Evolutionary conservation across 2,113 vertebrate genomes (phyloP).

Genomic region (Tympanuchus pallidicinctus): DNA sequence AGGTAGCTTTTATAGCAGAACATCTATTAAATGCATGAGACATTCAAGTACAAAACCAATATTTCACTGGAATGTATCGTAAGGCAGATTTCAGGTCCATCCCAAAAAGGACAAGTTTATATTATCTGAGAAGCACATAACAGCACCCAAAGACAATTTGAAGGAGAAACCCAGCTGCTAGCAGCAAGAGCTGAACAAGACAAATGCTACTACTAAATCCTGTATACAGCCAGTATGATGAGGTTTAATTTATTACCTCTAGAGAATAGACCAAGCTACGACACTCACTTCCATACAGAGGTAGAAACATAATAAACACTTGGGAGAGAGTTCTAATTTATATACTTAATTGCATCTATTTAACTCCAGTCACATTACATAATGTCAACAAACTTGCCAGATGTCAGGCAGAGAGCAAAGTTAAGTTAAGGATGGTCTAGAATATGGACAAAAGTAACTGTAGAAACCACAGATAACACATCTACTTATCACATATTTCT

Average conservation of each 20-base stretch:
- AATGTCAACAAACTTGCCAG: neutral
- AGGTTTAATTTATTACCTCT: neutral
- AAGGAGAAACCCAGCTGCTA: neutral
- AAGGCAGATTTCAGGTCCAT: neutral
- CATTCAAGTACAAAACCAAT: neutral
- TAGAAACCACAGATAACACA: neutral
- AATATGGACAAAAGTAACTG: neutral
- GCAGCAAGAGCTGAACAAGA: neutral
- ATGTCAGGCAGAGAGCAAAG: neutral
- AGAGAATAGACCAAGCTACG: neutral
- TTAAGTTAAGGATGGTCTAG: neutral
- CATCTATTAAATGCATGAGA: neutral
- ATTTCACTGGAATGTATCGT: neutral
- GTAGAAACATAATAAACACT: neutral
- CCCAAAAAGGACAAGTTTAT: neutral
- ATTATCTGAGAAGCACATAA: neutral
- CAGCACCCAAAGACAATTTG: neutral
- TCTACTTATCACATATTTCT: neutral
- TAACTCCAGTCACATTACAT: neutral
- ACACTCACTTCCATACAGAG: neutral
- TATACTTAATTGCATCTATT: neutral
- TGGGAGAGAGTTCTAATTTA: neutral
- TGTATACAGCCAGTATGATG: neutral
- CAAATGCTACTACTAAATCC: neutral
- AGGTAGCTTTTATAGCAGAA: neutral